Percentiles rank a stretch among this genome's conserved stretches.
Conservation (phyloP, 1,140 invertebrate species). For the Danaus plexippus region DNA sequence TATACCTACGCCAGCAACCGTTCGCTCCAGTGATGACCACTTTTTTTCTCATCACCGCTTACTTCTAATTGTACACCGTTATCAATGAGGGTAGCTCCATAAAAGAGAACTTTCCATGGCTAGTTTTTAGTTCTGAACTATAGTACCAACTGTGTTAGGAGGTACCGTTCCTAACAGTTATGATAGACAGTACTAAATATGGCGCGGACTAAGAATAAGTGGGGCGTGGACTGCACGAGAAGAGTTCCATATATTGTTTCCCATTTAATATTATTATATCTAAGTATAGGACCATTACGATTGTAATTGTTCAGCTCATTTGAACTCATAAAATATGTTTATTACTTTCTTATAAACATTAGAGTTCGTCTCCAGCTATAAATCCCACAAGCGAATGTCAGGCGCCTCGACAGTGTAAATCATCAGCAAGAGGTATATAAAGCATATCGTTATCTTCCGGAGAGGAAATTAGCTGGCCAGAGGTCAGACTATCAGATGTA, state of each 20-base stretch:
- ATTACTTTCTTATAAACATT: no score
- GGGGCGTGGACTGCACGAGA: slow-evolving; percentile 11
- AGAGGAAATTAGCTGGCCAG: slow-evolving; percentile 25
- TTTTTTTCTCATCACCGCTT: slow-evolving; percentile 8
- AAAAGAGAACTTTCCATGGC: slow-evolving; percentile 13
- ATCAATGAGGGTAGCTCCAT: slow-evolving; percentile 21
- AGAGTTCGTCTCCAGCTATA: no score
- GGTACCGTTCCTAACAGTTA: slow-evolving; percentile 20
- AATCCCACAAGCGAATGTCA: slow-evolving; percentile 1
- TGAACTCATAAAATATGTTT: no score
- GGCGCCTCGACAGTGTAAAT: slow-evolving; percentile 22
- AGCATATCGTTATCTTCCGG: slow-evolving; percentile 7
- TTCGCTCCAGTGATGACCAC: background rate
- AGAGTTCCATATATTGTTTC: no score
- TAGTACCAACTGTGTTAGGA: slow-evolving; percentile 9
- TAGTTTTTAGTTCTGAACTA: slow-evolving; percentile 13
- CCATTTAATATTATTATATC: no score
- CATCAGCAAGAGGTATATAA: slow-evolving; percentile 6
- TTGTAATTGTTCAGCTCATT: no score
- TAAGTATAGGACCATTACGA: no score
- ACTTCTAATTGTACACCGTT: slow-evolving; percentile 20
- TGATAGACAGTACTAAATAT: slow-evolving; percentile 18
- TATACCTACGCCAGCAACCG: no score
- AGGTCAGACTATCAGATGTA: slow-evolving; percentile 20
- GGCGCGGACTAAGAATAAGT: slow-evolving; percentile 21